Conservation (phyloP, 2,888 invertebrate species). For the Fissipunctia ypsillon region DNA sequence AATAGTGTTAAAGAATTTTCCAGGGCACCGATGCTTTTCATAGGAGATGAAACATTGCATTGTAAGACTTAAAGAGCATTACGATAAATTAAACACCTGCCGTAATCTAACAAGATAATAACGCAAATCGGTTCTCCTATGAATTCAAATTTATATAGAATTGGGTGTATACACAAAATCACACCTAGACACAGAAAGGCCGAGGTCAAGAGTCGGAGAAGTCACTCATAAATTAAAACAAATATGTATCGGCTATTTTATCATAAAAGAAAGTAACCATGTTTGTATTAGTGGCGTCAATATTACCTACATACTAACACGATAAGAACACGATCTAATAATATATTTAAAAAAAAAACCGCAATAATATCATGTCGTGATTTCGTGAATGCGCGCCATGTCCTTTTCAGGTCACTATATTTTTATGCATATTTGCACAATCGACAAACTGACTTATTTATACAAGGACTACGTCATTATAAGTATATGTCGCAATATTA, state of each 20-base stretch:
- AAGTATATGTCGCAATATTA: too few relatives aligned
- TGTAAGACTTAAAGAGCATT: neutral
- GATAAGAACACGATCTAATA: neutral
- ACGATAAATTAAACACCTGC: neutral
- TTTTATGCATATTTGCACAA: neutral
- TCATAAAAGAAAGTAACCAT: conserved; percentile 1
- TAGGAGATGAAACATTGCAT: neutral
- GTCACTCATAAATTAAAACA: neutral
- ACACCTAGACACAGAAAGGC: neutral
- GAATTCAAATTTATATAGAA: neutral
- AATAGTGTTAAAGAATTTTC: too few relatives aligned
- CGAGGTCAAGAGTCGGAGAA: neutral
- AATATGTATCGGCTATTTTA: neutral
- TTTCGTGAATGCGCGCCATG: conserved; percentile 9
- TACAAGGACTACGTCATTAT: neutral
- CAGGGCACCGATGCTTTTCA: neutral
- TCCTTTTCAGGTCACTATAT: conserved; percentile 7
- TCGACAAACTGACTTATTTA: neutral
- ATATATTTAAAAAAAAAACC: neutral
- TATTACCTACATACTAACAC: neutral
- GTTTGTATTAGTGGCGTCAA: neutral
- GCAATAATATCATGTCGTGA: neutral
- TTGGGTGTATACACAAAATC: neutral
- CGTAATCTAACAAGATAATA: neutral
- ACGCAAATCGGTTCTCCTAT: neutral